A percentile compares a stretch with the other conserved stretches of the same genome.
Evolutionary conservation across 2,113 vertebrate species (phyloP).

Genomic region (crab-eating macaque (Macaca fascicularis)): T2T-MFA8v1.1 NC_088379.1:157527501-157528000

Average conservation of each 20-base stretch:
- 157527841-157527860: background rate
- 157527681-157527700: conserved; percentile 48
- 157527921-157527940: background rate
- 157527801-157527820: background rate
- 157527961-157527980: background rate
- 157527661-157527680: conserved; percentile 6
- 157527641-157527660: background rate
- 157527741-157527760: background rate
- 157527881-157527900: background rate
- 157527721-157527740: background rate
- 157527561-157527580: background rate
- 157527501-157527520: background rate
- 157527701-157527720: conserved; percentile 39
- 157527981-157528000: background rate
- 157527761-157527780: background rate
- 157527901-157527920: background rate
- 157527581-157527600: background rate
- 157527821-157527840: background rate
- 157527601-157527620: background rate
- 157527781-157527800: background rate
- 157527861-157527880: background rate
- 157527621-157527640: background rate
- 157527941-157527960: background rate
- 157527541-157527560: background rate
- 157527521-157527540: background rate